Evolutionary conservation across 2,113 vertebrate genomes (phyloP).

Genomic region (Promerops cafer): DNA sequence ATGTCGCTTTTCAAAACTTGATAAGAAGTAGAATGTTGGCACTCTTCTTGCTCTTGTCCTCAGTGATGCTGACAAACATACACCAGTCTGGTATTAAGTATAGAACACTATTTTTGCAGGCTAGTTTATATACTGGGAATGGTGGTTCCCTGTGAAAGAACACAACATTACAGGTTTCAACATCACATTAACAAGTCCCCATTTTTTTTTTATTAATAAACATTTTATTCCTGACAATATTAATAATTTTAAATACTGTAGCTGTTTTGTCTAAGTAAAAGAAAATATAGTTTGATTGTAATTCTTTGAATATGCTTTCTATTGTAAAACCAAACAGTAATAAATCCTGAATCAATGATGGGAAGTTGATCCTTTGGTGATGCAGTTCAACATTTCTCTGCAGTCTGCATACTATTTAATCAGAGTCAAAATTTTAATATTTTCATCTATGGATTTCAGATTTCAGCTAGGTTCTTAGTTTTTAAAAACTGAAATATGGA

Average conservation of each 20-base stretch:
- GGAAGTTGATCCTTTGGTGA: background rate
- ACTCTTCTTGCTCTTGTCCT: constrained; percentile 36
- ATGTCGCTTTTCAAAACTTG: constrained; percentile 44
- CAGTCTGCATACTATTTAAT: background rate
- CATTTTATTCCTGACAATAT: background rate
- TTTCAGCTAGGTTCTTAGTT: background rate
- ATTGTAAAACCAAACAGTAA: background rate
- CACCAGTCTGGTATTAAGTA: background rate
- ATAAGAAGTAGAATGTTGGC: constrained; percentile 17
- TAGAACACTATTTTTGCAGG: background rate
- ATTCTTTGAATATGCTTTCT: background rate
- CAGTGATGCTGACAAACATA: constrained; percentile 28
- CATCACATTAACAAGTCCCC: background rate
- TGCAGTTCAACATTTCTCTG: background rate
- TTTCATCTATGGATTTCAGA: background rate
- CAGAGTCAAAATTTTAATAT: background rate
- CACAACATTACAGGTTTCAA: background rate
- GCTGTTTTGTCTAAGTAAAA: background rate
- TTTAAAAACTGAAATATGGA: background rate
- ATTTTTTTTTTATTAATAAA: background rate
- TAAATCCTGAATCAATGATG: background rate
- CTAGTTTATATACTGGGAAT: background rate
- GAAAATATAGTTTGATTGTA: background rate
- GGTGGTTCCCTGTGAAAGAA: background rate
- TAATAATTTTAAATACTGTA: background rate